Conservation (phyloP, 2,113 vertebrate genomes). For the Lepus europaeus region DNA sequence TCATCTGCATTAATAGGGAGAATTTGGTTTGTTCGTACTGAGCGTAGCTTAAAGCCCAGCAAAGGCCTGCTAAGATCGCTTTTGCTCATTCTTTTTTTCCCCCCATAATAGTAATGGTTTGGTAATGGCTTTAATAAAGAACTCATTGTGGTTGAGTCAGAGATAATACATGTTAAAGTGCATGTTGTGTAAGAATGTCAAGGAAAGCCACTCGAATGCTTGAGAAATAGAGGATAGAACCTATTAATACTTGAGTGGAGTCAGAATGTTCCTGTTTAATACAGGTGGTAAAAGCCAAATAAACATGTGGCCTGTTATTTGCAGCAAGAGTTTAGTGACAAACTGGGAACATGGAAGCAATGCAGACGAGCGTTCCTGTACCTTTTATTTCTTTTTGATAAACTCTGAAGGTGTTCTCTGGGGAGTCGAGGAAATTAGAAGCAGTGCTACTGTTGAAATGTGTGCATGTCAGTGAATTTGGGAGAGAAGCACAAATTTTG, state of each 20-base stretch:
- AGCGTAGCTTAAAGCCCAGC: background rate
- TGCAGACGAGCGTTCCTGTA: background rate
- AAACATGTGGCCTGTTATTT: background rate
- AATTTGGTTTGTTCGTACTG: background rate
- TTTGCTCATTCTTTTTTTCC: background rate
- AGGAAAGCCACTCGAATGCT: slow-evolving; percentile 10
- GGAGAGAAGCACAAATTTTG: background rate
- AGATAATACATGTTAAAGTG: slow-evolving; percentile 32
- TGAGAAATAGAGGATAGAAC: slow-evolving; percentile 25
- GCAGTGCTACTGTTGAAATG: background rate
- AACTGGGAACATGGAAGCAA: no score
- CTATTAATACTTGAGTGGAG: background rate
- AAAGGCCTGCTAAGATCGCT: background rate
- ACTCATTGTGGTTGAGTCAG: slow-evolving; percentile 49
- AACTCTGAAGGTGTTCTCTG: background rate
- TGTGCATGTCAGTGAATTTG: background rate
- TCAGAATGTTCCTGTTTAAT: slow-evolving; percentile 31
- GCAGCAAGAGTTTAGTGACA: background rate
- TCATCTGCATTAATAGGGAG: background rate
- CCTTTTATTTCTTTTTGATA: background rate
- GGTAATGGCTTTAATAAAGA: slow-evolving; percentile 41
- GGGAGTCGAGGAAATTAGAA: background rate
- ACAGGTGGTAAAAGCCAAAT: background rate
- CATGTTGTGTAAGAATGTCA: slow-evolving; percentile 46
- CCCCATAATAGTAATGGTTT: background rate